Evolutionary conservation across 2,113 vertebrate species (phyloP), one percentile per base, ranked within the genome.

Genomic region (Stigmatopora argus): DNA sequence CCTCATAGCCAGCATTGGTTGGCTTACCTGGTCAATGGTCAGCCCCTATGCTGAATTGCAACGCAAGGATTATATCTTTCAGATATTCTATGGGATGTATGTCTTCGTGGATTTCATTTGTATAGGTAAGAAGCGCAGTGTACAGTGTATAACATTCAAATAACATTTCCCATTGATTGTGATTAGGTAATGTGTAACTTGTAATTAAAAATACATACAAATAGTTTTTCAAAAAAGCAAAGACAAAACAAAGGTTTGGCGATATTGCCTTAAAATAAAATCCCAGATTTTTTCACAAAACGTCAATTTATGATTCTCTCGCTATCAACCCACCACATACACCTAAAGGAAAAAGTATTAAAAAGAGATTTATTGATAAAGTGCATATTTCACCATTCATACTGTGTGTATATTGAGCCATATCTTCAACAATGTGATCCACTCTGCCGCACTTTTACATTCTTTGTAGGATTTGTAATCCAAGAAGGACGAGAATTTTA

Each of bases 401-500:
- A 3, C 26, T 31, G 26, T 31, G 3, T 31, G 26, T 31, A 31
- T 31, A 31, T 31, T 65, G 44, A 66, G 41, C 69, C 19, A 38
- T 69, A 66, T 74, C 46, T 73, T 35, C 69, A 75, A 73, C 46
- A 3, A 31, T 31, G 26, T 31, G 26, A 3, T 3, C 72, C 45
- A 57, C 38, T 61, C 66, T 75, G 19, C 53, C 74, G 26, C 44
- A 60, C 48, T 23, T 47, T 14, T 34, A 57, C n/a, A 70, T 64
- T 45, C 65, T 74, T 62, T 71, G 71, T 67, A 84, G 93, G 93
- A 53, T 90, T 94, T 78, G 92, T 94, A 73, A 91, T 94, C 84
- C 93, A 94, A 1, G 92, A 95, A 86, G 93, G 92, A 64, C 93
- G 92, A 13, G 93, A 93, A n/a, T 92, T 95, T 75, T 94, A 93